Conservation (phyloP, 2,797 vertebrate species). For the Chrosomus eos region DNA sequence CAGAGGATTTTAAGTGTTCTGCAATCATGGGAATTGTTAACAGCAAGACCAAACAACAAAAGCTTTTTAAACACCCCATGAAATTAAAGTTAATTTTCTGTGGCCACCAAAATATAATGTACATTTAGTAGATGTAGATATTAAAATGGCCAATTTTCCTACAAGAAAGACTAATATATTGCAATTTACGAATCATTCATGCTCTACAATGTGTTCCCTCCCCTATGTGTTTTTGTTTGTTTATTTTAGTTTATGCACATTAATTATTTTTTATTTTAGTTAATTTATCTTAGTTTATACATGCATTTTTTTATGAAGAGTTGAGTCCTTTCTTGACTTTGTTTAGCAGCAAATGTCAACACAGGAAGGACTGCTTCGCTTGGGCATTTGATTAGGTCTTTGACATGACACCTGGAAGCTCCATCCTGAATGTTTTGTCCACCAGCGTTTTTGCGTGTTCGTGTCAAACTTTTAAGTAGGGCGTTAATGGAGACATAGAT, state of each 20-base stretch:
- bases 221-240: neutral
- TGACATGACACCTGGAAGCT: neutral
- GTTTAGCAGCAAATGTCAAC: neutral
- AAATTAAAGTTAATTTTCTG: neutral
- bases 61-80: neutral
- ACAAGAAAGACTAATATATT: neutral
- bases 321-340: too few species aligned
- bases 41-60: neutral
- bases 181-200: neutral
- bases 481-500: slow-evolving; percentile 33
- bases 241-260: neutral
- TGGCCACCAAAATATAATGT: neutral
- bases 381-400: neutral
- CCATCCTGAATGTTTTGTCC: neutral
- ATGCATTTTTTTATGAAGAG: neutral
- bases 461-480: slow-evolving; percentile 27
- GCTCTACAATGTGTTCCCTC: neutral
- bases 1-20: neutral
- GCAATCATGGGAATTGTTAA: neutral
- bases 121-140: neutral
- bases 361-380: neutral
- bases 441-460: neutral
- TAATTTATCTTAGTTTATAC: neutral
- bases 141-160: neutral
- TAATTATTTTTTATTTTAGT: neutral